A percentile compares a stretch with the other conserved stretches of the same genome.
phyloP scores from a whole-genome alignment of 2,797 vertebrate genomes.

The Rhinichthys osculus region DNA sequence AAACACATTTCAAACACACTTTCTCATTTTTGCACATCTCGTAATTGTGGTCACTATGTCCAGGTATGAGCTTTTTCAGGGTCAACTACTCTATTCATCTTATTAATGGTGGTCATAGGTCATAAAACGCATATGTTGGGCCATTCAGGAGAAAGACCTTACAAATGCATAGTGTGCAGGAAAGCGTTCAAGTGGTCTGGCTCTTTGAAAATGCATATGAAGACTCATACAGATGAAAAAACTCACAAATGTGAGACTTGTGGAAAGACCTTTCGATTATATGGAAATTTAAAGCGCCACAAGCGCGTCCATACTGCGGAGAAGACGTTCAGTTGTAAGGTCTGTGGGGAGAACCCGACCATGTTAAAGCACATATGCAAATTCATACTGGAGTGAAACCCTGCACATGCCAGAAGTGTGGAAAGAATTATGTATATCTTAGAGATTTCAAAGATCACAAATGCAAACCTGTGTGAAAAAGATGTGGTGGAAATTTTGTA shows the following conservation, averaged over 20 bases:
- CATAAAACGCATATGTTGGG: too few relatives aligned
- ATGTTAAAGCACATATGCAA: constrained; percentile 80
- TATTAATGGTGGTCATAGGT: constrained; percentile 2
- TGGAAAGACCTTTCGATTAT: too few relatives aligned
- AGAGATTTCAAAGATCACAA: constrained; percentile 64
- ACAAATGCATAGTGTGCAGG: too few relatives aligned
- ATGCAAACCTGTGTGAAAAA: constrained; percentile 52
- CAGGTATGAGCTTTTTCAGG: constrained; percentile 6
- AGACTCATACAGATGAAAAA: too few relatives aligned
- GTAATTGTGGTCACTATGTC: constrained; percentile 15
- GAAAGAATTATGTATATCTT: constrained; percentile 61
- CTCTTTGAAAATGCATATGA: too few relatives aligned
- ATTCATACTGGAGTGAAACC: constrained; percentile 78
- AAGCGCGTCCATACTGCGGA: constrained; percentile 56
- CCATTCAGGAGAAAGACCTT: too few relatives aligned
- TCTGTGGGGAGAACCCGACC: constrained; percentile 76
- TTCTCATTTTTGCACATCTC: not conserved
- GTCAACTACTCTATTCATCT: constrained; percentile 1
- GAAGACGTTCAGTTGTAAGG: constrained; percentile 72
- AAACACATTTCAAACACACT: not conserved
- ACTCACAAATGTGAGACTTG: too few relatives aligned
- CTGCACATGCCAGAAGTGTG: constrained; percentile 74
- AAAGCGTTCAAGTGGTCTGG: too few relatives aligned
- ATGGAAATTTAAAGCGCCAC: too few relatives aligned
- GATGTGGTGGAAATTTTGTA: not conserved